These are phyloP conservation scores for Acronicta aceris DNA, from an alignment of 2,888 invertebrate genomes.

Conservation along the genomic window DNA sequence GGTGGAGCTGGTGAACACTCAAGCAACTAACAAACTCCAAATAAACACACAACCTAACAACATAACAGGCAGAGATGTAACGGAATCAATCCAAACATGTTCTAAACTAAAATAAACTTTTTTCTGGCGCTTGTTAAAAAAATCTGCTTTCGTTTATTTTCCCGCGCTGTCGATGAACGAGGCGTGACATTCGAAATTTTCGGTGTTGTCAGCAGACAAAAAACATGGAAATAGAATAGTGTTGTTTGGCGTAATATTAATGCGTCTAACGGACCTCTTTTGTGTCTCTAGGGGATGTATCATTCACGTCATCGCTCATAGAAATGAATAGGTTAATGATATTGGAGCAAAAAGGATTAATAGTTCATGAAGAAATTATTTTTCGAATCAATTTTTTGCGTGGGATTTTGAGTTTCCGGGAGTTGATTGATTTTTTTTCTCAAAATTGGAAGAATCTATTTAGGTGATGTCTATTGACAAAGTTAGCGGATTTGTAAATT, in stretches of 20 bases:
- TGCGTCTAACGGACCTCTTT: slow-evolving; percentile 84
- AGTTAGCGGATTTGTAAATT: slow-evolving; percentile 23
- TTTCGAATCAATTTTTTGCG: slow-evolving; percentile 26
- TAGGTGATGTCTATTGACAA: slow-evolving; percentile 18
- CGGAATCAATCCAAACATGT: slow-evolving; percentile 76
- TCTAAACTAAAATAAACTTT: slow-evolving; percentile 78
- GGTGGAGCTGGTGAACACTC: background rate
- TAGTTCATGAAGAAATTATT: slow-evolving; percentile 44
- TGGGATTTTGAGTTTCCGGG: slow-evolving; percentile 39
- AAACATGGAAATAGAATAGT: slow-evolving; percentile 72
- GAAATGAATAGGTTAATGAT: slow-evolving; percentile 74
- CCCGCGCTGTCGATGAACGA: slow-evolving; percentile 84
- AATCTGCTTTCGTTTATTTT: slow-evolving; percentile 79
- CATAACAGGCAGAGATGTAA: slow-evolving; percentile 77
- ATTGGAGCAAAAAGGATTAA: slow-evolving; percentile 72
- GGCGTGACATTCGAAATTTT: slow-evolving; percentile 87
- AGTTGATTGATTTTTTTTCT: slow-evolving; percentile 12
- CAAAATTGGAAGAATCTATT: slow-evolving; percentile 19
- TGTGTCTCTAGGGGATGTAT: slow-evolving; percentile 76
- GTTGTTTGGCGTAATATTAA: slow-evolving; percentile 83
- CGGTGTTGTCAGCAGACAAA: slow-evolving; percentile 68
- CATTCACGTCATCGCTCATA: slow-evolving; percentile 70
- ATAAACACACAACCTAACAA: slow-evolving; percentile 31
- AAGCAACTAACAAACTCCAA: slow-evolving; percentile 30
- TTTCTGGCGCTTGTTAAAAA: slow-evolving; percentile 77